A percentile compares a stretch with the other conserved stretches of the same genome.
Conservation (phyloP, 2,113 vertebrate species). For the Neotoma lepida region DNA sequence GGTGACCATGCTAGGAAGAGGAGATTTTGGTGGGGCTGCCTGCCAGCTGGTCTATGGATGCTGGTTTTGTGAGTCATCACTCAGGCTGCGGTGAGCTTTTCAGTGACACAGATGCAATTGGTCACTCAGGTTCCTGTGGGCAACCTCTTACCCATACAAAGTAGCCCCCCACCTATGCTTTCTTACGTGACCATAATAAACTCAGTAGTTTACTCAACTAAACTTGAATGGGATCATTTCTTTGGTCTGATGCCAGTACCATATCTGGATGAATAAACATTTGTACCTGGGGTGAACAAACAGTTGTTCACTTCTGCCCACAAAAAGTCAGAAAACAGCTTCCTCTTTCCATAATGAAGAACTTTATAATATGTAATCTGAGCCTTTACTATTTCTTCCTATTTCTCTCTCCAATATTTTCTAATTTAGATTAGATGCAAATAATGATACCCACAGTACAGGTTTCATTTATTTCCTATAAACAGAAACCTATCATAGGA, state of each 20-base stretch:
- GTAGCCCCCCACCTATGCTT: too few relatives aligned
- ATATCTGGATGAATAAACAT: background rate
- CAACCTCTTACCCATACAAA: background rate
- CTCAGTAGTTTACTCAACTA: background rate
- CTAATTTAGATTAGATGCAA: background rate
- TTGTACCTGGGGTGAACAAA: background rate
- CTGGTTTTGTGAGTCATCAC: background rate
- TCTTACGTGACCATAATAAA: background rate
- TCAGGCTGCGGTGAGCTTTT: background rate
- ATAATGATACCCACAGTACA: slow-evolving; percentile 15
- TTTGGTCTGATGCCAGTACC: background rate
- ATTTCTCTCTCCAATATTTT: background rate
- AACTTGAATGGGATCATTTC: background rate
- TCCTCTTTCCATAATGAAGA: background rate
- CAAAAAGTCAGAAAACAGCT: background rate
- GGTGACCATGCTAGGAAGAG: background rate
- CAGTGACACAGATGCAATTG: too few relatives aligned
- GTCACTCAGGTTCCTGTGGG: background rate
- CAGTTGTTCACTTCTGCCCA: background rate
- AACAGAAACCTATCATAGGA: slow-evolving; percentile 19
- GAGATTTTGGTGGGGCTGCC: background rate
- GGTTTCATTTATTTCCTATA: slow-evolving; percentile 34
- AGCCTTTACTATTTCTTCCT: background rate
- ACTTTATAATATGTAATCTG: background rate
- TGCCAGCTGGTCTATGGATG: background rate